Percentiles rank a stretch among this genome's conserved stretches.
phyloP scores from a whole-genome alignment of 2,888 invertebrate genomes.

The Scaptomyza reducta region DNA sequence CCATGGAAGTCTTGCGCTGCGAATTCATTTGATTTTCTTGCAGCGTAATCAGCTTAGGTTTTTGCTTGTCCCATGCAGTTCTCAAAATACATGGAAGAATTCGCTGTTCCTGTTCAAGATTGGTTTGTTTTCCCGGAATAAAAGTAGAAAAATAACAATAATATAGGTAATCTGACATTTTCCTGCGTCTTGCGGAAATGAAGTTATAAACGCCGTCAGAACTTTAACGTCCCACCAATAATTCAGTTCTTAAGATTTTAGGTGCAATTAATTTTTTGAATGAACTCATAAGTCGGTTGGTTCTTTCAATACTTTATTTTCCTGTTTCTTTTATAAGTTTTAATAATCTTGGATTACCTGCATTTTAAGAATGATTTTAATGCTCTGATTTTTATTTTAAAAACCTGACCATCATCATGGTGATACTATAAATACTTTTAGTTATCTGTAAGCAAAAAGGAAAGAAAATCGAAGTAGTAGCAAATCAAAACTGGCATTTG shows the following conservation, averaged over 20 bases:
- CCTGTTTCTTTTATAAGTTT: not conserved
- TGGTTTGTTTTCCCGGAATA: slow-evolving; percentile 31
- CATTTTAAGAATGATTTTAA: too few species aligned
- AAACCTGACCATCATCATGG: slow-evolving; percentile 64
- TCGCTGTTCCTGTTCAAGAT: slow-evolving; percentile 25
- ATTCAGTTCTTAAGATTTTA: too few species aligned
- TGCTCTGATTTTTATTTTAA: slow-evolving; percentile 29
- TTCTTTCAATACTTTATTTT: not conserved
- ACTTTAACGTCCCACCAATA: too few species aligned
- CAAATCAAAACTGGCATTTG: not conserved
- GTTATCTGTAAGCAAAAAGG: slow-evolving; percentile 13
- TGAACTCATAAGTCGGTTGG: not conserved
- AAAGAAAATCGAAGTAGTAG: not conserved
- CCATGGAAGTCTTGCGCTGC: slow-evolving; percentile 58
- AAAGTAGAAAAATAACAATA: not conserved
- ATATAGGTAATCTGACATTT: too few species aligned
- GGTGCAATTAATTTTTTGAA: not conserved
- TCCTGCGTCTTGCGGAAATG: too few species aligned
- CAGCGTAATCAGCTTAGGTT: slow-evolving; percentile 70
- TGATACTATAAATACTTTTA: slow-evolving; percentile 59
- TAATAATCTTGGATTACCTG: too few species aligned
- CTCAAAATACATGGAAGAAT: slow-evolving; percentile 9
- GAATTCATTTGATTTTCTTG: slow-evolving; percentile 65
- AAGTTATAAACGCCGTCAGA: too few species aligned
- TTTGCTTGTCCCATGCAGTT: slow-evolving; percentile 24